A percentile compares a stretch with the other conserved stretches of the same genome.
Evolutionary conservation across 1,140 invertebrate species (phyloP).

Genomic region (Thaumatotibia leucotreta): DNA sequence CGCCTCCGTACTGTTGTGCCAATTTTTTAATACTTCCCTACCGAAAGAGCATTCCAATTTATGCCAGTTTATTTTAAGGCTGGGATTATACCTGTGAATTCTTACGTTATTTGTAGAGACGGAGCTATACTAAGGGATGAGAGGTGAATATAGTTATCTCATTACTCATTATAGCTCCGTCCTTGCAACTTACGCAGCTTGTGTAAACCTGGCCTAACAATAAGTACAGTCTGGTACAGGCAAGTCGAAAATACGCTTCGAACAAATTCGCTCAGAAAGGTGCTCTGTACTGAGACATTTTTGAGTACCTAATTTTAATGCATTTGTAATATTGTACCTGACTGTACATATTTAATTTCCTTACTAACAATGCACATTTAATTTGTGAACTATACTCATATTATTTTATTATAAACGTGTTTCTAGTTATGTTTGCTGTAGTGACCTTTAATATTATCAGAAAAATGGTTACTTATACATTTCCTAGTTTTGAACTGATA

Average conservation of each 20-base stretch:
- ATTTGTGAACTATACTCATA: background rate
- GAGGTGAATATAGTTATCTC: no score
- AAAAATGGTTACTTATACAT: background rate
- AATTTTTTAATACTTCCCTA: conserved; percentile 10
- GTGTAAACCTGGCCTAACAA: no score
- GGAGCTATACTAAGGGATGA: no score
- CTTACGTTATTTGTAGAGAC: no score
- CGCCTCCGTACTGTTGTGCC: conserved; percentile 10
- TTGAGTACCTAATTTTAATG: no score
- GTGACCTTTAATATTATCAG: background rate
- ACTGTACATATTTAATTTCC: background rate
- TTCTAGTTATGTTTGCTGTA: background rate
- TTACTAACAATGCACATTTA: background rate
- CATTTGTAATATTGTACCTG: no score
- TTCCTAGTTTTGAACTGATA: background rate
- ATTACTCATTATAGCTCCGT: no score
- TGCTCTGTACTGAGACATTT: no score
- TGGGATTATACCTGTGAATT: no score
- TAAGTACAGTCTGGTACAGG: conserved; percentile 1
- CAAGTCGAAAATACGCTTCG: no score
- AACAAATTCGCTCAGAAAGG: no score
- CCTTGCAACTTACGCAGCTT: no score
- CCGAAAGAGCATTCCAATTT: conserved; percentile 6
- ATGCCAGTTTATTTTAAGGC: background rate
- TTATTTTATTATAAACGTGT: background rate